These are phyloP conservation scores for Andrena trimmerana DNA, from an alignment of 2,888 invertebrate species.

Conservation along the genomic window DNA sequence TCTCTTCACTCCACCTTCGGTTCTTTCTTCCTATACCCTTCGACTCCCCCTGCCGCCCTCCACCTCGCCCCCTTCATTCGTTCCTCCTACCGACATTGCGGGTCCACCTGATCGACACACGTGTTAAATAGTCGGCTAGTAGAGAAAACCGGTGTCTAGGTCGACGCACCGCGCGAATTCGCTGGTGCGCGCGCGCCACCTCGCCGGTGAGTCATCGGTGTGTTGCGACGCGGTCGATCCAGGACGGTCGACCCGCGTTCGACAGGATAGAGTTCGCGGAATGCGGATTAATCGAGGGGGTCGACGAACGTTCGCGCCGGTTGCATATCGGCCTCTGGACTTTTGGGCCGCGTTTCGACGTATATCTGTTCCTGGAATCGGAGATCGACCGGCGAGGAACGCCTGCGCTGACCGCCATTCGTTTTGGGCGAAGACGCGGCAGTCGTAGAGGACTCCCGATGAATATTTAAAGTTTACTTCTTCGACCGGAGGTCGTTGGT, in stretches of 20 bases:
- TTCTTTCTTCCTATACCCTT: slow-evolving; percentile 25
- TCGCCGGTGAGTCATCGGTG: slow-evolving; percentile 39
- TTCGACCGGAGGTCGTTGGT: slow-evolving; percentile 13
- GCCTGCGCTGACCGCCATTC: slow-evolving; percentile 1
- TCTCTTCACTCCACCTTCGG: slow-evolving; percentile 25
- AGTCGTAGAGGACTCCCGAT: not conserved
- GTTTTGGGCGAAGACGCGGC: not conserved
- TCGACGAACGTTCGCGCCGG: slow-evolving; percentile 49
- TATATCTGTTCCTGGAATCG: slow-evolving; percentile 5
- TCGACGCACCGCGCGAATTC: slow-evolving; percentile 66
- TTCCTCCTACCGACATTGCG: slow-evolving; percentile 5
- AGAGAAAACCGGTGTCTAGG: slow-evolving; percentile 65
- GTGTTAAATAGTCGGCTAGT: slow-evolving; percentile 64
- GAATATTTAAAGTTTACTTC: slow-evolving; percentile 25
- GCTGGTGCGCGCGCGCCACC: slow-evolving; percentile 8
- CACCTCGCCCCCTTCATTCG: not conserved
- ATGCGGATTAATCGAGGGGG: slow-evolving; percentile 59
- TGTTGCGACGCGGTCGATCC: slow-evolving; percentile 43
- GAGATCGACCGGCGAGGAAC: not conserved
- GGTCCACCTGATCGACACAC: slow-evolving; percentile 61
- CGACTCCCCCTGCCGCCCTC: no score
- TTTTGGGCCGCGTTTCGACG: slow-evolving; percentile 3
- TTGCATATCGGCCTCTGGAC: not conserved
- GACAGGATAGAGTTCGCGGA: slow-evolving; percentile 47
- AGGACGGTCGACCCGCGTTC: slow-evolving; percentile 30